A percentile compares a stretch with the other conserved stretches of the same genome.
Conservation (phyloP, 2,113 vertebrate species). For the Leucoraja erinaceus region DNA sequence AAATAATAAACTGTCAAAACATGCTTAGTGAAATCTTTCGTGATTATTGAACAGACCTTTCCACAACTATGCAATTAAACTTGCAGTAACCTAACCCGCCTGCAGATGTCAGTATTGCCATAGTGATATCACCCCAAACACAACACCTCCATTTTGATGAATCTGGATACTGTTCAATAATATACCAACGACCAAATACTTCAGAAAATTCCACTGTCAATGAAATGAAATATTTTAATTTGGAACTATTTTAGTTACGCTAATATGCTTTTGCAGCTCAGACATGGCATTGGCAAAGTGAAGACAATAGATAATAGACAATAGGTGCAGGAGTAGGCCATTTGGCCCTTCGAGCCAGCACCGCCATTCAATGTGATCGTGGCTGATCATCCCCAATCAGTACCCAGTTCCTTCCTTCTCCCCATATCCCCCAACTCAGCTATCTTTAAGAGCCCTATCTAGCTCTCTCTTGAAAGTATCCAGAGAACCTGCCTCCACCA, state of each 20-base stretch:
- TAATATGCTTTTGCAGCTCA: background rate
- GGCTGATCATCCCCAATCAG: no score
- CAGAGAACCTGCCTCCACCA: no score
- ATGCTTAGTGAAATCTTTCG: background rate
- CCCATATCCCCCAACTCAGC: no score
- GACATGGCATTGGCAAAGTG: background rate
- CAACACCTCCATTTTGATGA: no score
- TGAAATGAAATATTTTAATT: background rate
- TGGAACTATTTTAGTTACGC: background rate
- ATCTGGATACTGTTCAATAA: background rate
- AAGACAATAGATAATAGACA: no score
- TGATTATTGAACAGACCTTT: background rate
- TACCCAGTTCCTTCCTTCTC: no score
- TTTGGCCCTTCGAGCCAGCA: no score
- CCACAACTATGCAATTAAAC: background rate
- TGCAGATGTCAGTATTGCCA: conserved; percentile 1
- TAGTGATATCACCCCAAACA: background rate
- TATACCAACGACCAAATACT: background rate
- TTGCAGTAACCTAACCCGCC: background rate
- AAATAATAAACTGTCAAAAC: background rate
- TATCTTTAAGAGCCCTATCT: no score
- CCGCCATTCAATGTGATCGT: no score
- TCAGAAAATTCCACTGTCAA: background rate
- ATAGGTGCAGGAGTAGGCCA: no score
- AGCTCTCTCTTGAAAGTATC: no score